phyloP scores from a whole-genome alignment of 2,113 vertebrate species.

The Hiodon alosoides region DNA sequence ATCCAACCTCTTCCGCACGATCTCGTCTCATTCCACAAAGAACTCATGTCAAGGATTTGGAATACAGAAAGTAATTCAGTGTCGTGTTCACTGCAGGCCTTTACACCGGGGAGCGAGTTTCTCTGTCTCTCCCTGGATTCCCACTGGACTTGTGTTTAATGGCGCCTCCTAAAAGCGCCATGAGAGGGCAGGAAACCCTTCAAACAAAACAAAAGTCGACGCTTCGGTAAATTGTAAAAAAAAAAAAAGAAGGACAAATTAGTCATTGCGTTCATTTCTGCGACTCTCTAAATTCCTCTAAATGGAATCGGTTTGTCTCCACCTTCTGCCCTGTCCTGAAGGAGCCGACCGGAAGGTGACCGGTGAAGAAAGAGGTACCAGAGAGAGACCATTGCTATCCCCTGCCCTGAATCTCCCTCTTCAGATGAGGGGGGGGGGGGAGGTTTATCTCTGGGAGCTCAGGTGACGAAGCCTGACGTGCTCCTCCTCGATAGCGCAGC shows the following conservation, averaged over 20 bases:
- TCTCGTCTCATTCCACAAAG: too few species aligned
- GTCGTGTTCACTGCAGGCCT: too few species aligned
- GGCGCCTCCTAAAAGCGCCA: too few species aligned
- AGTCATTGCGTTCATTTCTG: constrained; percentile 31
- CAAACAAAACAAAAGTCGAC: constrained; percentile 24
- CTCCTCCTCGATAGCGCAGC: not conserved
- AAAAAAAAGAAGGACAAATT: constrained; percentile 36
- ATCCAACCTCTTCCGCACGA: too few species aligned
- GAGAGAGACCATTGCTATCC: constrained; percentile 26
- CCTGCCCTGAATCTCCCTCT: constrained; percentile 23
- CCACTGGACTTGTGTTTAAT: too few species aligned
- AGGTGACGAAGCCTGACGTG: constrained; percentile 2
- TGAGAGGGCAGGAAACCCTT: constrained; percentile 7
- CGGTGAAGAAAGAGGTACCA: constrained; percentile 30
- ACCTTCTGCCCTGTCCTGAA: constrained; percentile 32
- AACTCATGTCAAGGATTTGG: too few species aligned
- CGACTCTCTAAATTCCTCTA: constrained; percentile 5
- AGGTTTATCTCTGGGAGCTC: constrained; percentile 26
- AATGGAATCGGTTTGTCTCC: constrained; percentile 34
- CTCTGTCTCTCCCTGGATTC: too few species aligned
- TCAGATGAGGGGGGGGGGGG: not conserved
- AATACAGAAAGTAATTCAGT: too few species aligned
- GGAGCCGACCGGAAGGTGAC: constrained; percentile 26
- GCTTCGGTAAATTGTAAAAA: constrained; percentile 23
- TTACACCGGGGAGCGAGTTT: too few species aligned